Evolutionary conservation across 2,113 vertebrate genomes (phyloP).

Genomic region (Psophia crepitans): DNA sequence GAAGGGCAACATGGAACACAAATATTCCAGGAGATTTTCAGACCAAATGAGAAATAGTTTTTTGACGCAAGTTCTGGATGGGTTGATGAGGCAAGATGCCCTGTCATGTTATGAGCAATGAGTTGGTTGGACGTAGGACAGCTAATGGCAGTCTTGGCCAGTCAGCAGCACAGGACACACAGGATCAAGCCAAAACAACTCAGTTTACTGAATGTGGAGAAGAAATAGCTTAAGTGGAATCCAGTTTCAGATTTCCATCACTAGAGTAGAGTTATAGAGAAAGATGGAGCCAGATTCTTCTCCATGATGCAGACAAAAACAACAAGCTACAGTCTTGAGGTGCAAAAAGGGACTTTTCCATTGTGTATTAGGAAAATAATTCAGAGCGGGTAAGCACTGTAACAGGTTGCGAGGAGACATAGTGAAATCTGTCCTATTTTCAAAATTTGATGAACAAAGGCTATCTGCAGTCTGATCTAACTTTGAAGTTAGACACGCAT

Average conservation of each 20-base stretch:
- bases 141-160: not conserved
- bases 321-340: not conserved
- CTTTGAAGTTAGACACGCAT: not conserved
- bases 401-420: accelerated
- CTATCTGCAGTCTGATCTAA: not conserved
- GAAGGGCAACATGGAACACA: not conserved
- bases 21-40: not conserved
- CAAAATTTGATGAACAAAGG: not conserved
- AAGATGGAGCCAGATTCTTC: not conserved
- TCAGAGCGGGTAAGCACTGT: not conserved
- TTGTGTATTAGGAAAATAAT: not conserved
- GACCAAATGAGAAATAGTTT: not conserved
- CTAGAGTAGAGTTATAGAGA: not conserved
- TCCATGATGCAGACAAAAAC: not conserved
- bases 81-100: not conserved
- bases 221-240: not conserved
- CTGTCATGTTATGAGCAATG: not conserved
- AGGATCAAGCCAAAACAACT: not conserved
- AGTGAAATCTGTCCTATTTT: not conserved
- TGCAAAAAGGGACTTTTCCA: not conserved
- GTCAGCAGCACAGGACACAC: not conserved
- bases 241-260: not conserved
- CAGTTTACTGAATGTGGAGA: not conserved
- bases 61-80: not conserved
- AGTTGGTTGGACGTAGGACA: not conserved